These are phyloP conservation scores for Talpa occidentalis DNA, from an alignment of 2,113 vertebrate genomes.

Conservation along the genomic window DNA sequence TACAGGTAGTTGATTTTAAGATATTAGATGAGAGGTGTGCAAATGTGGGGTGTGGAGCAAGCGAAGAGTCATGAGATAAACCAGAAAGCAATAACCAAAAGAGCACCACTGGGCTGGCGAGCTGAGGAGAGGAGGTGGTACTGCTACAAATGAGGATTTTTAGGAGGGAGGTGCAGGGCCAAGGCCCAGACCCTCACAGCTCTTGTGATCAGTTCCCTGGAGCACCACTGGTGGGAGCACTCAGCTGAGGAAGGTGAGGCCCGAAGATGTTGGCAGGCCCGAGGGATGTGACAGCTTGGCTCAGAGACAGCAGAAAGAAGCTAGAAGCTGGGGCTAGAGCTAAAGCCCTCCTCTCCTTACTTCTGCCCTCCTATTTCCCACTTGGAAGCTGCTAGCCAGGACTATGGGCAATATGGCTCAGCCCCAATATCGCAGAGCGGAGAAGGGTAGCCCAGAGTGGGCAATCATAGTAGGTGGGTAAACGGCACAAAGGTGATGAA, in stretches of 20 bases:
- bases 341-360: not conserved
- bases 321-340: not conserved
- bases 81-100: not conserved
- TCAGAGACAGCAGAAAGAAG: not conserved
- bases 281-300: not conserved
- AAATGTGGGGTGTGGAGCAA: not conserved
- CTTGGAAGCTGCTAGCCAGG: not conserved
- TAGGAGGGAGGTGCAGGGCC: not conserved
- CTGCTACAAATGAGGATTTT: not conserved
- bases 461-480: not conserved
- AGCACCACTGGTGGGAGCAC: no score
- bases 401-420: not conserved
- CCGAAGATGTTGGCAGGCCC: accelerated
- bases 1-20: not conserved
- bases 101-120: not conserved
- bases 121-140: not conserved
- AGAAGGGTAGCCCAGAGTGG: not conserved
- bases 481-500: not conserved
- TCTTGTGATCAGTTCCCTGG: not conserved
- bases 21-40: not conserved
- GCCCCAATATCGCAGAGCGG: not conserved
- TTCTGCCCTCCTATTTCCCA: not conserved
- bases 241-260: not conserved
- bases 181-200: not conserved
- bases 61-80: not conserved